These are phyloP conservation scores for Bhutanitis thaidina DNA, from an alignment of 2,888 invertebrate genomes.

Conservation along the genomic window DNA sequence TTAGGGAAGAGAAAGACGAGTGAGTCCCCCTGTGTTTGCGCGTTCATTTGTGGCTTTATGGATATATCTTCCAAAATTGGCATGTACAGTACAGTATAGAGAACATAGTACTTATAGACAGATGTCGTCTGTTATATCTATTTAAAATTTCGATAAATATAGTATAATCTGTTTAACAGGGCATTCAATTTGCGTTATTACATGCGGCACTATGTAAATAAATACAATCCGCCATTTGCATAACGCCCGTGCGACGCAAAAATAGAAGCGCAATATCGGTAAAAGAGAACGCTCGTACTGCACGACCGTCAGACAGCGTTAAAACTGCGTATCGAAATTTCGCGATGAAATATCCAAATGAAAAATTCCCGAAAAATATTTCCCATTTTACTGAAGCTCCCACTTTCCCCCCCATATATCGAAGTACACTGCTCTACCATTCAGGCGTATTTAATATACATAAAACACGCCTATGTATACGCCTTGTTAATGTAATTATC, in stretches of 20 bases:
- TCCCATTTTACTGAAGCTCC: constrained; percentile 42
- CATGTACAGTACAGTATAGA: too few relatives aligned
- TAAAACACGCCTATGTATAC: constrained; percentile 30
- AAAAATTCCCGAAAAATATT: constrained; percentile 50
- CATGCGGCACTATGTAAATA: too few relatives aligned
- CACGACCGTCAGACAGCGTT: constrained; percentile 29
- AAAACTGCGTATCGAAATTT: constrained; percentile 33
- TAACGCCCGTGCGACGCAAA: constrained; percentile 18
- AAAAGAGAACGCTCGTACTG: constrained; percentile 32
- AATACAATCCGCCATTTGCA: background rate
- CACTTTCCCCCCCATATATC: constrained; percentile 26
- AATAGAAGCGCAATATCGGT: constrained; percentile 34
- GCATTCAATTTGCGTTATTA: too few relatives aligned
- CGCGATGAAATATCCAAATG: constrained; percentile 28
- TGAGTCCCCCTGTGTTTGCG: too few relatives aligned
- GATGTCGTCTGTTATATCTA: too few relatives aligned
- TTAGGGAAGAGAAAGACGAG: too few relatives aligned
- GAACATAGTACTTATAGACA: too few relatives aligned
- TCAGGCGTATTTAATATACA: constrained; percentile 19
- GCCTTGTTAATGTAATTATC: constrained; percentile 69
- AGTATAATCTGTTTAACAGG: too few relatives aligned
- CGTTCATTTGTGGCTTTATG: too few relatives aligned
- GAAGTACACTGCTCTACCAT: constrained; percentile 1
- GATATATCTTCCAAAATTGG: too few relatives aligned
- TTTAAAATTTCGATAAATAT: too few relatives aligned